These are phyloP conservation scores for Fregetta grallaria DNA, from an alignment of 2,113 vertebrate genomes.

Conservation along the genomic window DNA sequence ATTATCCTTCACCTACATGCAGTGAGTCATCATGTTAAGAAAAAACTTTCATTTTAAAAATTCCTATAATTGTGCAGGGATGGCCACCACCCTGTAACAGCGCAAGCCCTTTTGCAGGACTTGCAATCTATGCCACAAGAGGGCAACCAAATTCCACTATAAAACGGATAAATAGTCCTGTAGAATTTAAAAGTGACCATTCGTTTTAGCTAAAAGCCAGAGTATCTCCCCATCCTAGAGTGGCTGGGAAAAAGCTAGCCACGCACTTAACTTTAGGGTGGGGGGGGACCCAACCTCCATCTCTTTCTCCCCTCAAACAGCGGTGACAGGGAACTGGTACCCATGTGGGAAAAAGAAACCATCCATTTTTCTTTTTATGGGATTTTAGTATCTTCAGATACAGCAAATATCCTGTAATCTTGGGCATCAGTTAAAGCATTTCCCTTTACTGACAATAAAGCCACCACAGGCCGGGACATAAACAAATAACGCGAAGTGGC, in stretches of 20 bases:
- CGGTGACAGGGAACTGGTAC: background rate
- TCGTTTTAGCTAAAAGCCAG: background rate
- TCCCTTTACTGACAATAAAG: background rate
- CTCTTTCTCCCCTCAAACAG: background rate
- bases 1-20: background rate
- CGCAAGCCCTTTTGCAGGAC: background rate
- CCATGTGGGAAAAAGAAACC: background rate
- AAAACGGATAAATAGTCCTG: background rate
- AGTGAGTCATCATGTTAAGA: background rate
- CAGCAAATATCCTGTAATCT: background rate
- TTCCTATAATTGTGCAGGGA: background rate
- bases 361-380: background rate
- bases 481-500: background rate
- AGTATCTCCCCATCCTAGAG: background rate
- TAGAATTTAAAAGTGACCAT: background rate
- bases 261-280: background rate
- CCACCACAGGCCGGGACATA: background rate
- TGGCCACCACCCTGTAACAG: background rate
- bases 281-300: background rate
- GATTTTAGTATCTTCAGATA: background rate
- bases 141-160: conserved; percentile 69
- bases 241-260: background rate
- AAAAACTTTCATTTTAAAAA: background rate
- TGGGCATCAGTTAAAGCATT: background rate
- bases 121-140: conserved; percentile 70